These are phyloP conservation scores for Aplochiton taeniatus DNA, from an alignment of 2,797 vertebrate species.

Conservation along the genomic window DNA sequence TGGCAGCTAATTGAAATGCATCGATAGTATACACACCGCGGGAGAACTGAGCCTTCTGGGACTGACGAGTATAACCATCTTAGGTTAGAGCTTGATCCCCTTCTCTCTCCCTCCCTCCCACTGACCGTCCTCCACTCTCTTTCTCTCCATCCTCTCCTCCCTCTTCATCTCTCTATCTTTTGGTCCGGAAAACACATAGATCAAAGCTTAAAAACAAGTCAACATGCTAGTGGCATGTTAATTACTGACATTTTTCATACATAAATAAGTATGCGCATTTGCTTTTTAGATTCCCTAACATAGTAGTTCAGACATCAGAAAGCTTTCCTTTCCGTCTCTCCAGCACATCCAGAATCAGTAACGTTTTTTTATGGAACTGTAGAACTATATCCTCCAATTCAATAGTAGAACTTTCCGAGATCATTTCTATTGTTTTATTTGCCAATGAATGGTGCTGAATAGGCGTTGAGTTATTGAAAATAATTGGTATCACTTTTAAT, in stretches of 20 bases:
- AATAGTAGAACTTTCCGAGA: no score
- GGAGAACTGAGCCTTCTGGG: conserved; percentile 45
- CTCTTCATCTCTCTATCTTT: not conserved
- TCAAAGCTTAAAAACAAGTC: conserved; percentile 53
- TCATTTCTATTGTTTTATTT: no score
- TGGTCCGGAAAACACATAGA: conserved; percentile 20
- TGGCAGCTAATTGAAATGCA: conserved; percentile 71
- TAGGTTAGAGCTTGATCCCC: conserved; percentile 31
- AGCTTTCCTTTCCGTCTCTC: no score
- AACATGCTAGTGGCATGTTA: conserved; percentile 18
- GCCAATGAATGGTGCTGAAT: no score
- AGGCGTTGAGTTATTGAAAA: no score
- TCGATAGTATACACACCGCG: conserved; percentile 35
- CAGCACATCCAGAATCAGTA: no score
- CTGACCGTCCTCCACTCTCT: not conserved
- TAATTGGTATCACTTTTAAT: no score
- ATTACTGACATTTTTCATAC: conserved; percentile 52
- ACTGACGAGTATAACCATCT: conserved; percentile 50
- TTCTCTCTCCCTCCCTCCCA: conserved; percentile 19
- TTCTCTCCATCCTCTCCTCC: not conserved
- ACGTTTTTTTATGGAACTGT: no score
- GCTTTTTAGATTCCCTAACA: no score
- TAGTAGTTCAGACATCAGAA: no score
- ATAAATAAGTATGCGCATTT: conserved; percentile 16
- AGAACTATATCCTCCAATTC: no score